phyloP scores from a whole-genome alignment of 2,113 vertebrate species.

The Enhydra lutris region DNA sequence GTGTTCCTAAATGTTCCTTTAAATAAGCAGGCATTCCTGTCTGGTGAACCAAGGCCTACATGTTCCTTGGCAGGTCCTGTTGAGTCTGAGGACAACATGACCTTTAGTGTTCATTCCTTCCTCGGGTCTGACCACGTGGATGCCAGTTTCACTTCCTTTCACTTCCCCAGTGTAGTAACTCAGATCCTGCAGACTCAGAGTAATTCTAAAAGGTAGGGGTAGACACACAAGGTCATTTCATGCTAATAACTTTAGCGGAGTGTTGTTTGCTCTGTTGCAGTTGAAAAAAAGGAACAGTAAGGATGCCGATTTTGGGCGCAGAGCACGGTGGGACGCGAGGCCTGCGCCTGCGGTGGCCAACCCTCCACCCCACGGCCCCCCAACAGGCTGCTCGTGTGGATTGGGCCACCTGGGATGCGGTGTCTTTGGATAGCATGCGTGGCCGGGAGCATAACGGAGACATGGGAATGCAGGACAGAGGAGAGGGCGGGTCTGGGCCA shows the following conservation, averaged over 20 bases:
- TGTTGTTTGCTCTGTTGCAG: not conserved
- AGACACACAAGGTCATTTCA: not conserved
- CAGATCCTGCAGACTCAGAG: not conserved
- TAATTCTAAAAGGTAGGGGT: not conserved
- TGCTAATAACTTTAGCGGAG: not conserved
- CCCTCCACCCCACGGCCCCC: not conserved
- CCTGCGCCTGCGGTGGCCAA: not conserved
- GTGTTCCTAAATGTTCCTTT: not conserved
- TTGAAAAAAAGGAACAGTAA: not conserved
- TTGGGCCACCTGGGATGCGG: fast-evolving
- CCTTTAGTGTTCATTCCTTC: not conserved
- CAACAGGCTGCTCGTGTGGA: too few relatives aligned
- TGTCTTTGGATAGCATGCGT: fast-evolving
- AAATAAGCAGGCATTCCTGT: not conserved
- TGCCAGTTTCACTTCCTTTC: not conserved
- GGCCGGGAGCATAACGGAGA: not conserved
- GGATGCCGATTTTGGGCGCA: not conserved
- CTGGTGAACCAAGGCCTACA: not conserved
- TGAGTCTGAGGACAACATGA: not conserved
- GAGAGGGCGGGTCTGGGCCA: too few relatives aligned
- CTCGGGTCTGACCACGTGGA: not conserved
- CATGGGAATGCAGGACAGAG: not conserved
- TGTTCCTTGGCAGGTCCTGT: not conserved
- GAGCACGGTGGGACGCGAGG: fast-evolving
- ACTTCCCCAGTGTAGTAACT: not conserved